These are phyloP conservation scores for Platynereis dumerilii DNA, from an alignment of 2,888 invertebrate species.

Conservation along the genomic window DNA sequence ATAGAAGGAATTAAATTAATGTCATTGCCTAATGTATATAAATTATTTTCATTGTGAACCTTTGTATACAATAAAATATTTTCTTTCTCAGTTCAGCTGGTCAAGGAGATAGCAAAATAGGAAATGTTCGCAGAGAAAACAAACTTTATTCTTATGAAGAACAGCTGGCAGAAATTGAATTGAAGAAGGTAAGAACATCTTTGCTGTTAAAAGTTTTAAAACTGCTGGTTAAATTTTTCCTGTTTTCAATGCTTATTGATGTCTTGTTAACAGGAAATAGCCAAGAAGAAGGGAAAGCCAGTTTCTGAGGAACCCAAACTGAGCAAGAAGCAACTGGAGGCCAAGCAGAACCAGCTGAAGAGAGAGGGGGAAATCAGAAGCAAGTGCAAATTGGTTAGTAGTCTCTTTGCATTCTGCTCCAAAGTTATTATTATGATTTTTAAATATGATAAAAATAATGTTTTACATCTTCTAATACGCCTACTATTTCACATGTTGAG, in stretches of 20 bases:
- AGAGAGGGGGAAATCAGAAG: conserved; percentile 83
- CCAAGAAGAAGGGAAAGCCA: conserved; percentile 72
- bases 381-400: background rate
- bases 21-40: too few species aligned
- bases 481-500: too few species aligned
- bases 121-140: conserved; percentile 90
- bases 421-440: too few species aligned
- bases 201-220: too few species aligned
- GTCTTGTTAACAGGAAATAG: conserved; percentile 72
- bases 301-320: conserved; percentile 59
- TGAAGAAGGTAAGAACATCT: conserved; percentile 72
- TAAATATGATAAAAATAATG: too few species aligned
- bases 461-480: too few species aligned
- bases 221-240: background rate
- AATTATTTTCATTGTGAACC: too few species aligned
- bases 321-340: conserved; percentile 90
- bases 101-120: conserved; percentile 41
- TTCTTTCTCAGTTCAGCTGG: background rate
- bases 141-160: conserved; percentile 97
- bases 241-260: conserved; percentile 14
- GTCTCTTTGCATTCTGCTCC: too few species aligned
- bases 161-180: conserved; percentile 91
- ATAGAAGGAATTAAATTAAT: too few species aligned
- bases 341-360: conserved; percentile 81
- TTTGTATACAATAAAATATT: too few species aligned